Base-by-base conservation (phyloP, 2,113 vertebrate genomes). In the Myiopsitta monachus region DNA sequence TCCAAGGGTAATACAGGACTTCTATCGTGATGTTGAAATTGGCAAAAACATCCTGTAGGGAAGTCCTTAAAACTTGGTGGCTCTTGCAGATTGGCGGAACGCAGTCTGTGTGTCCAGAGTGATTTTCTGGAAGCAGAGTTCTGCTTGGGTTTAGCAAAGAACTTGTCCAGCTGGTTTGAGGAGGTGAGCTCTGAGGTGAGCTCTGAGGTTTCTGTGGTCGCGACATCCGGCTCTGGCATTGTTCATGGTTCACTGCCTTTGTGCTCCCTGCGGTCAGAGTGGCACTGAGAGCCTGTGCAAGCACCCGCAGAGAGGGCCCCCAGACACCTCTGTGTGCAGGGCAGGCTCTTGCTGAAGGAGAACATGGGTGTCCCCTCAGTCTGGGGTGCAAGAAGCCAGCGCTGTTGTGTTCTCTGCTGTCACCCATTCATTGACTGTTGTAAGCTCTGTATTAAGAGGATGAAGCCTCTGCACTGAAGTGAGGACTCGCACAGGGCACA, bases 141-240 rank as follows among this genome's bases (percentile, higher is more conserved):
- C 38, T 83, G 33, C 55, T 78, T n/a, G 64, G 19, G 17, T 95
- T 92, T 94, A 66, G 51, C 83, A 90, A 63, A 95, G 95, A 92
- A 95, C 96, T 89, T 57, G 96, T 73, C 96, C 8, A 3, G 57
- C 95, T 94, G 86, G 96, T 95, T 96, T 93, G 86, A 44, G 68
- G 67, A 92, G 83, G 94, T 79, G 93, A 95, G 49, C 84, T 66
- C 83, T 90, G 67, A 92, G 83, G 94, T 79, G 93, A 95, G 49
- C 84, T 66, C 83, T 90, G 94, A 83, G 95, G 80, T 80, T 94
- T 93, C 69, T 93, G 83, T 5, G 41, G 88, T 90, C 1, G 2
- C 28, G 47, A 81, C 82, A 93, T 83, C 87, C 19, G 19, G 64
- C 88, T 95, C 68, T 55, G 80, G 62, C 49, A 46, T 81, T 77